Conservation (phyloP, 2,888 invertebrate species). For the Rotaria socialis region DNA sequence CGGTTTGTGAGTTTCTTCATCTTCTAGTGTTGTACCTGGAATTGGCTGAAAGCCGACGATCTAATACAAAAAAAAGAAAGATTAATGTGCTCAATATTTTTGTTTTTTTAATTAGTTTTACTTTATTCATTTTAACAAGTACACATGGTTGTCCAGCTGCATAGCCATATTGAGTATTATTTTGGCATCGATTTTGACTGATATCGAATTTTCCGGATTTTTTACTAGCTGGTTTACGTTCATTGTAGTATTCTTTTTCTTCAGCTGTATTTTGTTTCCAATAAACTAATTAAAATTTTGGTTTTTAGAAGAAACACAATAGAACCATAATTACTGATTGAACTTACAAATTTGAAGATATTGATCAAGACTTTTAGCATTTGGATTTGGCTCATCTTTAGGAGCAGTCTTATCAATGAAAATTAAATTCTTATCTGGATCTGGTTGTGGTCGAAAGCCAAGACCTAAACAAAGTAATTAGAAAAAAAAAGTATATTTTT, state of each 20-base stretch:
- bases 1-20: neutral
- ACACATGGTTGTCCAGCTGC: neutral
- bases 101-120: neutral
- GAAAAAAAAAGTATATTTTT: neutral
- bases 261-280: neutral
- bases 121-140: slow-evolving; percentile 29
- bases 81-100: neutral
- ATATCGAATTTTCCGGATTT: neutral
- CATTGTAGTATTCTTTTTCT: neutral
- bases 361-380: neutral
- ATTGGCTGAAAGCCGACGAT: neutral
- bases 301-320: neutral
- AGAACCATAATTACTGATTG: neutral
- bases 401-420: neutral
- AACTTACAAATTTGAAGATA: neutral
- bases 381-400: neutral
- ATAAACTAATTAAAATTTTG: neutral
- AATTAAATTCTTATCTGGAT: slow-evolving; percentile 83
- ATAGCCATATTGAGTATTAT: neutral
- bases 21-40: neutral
- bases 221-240: too few species aligned
- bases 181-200: neutral
- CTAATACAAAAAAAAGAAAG: neutral
- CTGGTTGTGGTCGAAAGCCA: slow-evolving; percentile 84
- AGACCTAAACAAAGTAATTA: slow-evolving; percentile 66